Evolutionary conservation across 2,888 invertebrate genomes (phyloP).

Genomic region (Cyrtodaria siliqua): DNA sequence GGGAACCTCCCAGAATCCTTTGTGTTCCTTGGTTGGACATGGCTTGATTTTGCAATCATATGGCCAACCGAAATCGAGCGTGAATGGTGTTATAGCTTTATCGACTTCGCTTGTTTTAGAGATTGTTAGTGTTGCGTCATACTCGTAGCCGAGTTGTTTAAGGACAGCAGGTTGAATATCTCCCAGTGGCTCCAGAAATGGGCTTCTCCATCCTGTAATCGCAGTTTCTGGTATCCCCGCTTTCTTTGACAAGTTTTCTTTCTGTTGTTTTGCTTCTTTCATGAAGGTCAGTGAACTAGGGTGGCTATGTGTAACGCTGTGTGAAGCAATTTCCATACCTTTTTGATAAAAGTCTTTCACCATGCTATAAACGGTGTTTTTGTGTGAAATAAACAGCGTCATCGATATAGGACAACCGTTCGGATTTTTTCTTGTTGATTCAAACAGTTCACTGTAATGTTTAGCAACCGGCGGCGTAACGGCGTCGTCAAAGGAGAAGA

Average conservation of each 20-base stretch:
- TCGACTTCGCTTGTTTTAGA: conserved; percentile 49
- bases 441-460: conserved; percentile 70
- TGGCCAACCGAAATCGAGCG: conserved; percentile 90
- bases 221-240: conserved; percentile 74
- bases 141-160: conserved; percentile 70
- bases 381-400: conserved; percentile 99
- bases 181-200: conserved; percentile 79
- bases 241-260: conserved; percentile 85
- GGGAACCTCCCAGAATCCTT: conserved; percentile 90
- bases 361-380: conserved; percentile 99
- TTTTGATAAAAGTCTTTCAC: conserved; percentile 77
- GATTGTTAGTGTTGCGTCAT: conserved; percentile 80
- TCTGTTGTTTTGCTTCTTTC: conserved; percentile 74
- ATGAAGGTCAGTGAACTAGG: conserved; percentile 65
- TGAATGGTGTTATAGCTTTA: conserved; percentile 90
- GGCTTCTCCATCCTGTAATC: conserved; percentile 79
- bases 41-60: conserved; percentile 80
- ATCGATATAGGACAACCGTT: conserved; percentile 92
- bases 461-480: conserved; percentile 73
- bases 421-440: conserved; percentile 87
- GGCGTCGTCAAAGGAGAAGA: conserved; percentile 81
- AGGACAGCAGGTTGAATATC: conserved; percentile 69
- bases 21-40: conserved; percentile 80
- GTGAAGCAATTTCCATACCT: conserved; percentile 78
- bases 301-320: conserved; percentile 77